A percentile compares a stretch with the other conserved stretches of the same genome.
Conservation (phyloP, 2,113 vertebrate species). For the Antigone vipio region DNA sequence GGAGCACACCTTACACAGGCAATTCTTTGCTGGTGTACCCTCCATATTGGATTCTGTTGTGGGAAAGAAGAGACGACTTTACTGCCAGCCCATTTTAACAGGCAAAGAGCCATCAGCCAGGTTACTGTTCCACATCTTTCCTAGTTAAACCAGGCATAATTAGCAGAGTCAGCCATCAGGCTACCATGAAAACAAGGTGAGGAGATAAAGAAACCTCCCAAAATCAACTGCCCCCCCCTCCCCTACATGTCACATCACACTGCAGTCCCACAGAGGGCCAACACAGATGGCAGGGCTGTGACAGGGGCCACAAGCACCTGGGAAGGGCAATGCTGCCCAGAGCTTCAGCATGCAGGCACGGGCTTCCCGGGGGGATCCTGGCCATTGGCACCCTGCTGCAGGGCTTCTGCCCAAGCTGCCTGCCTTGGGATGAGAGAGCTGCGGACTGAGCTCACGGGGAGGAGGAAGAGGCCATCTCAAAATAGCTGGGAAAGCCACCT, state of each 20-base stretch:
- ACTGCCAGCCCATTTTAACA: not conserved
- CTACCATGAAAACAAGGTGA: not conserved
- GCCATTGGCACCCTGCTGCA: not conserved
- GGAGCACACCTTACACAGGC: not conserved
- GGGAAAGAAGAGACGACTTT: not conserved
- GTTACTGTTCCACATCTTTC: not conserved
- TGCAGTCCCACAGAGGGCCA: not conserved
- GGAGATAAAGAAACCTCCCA: not conserved
- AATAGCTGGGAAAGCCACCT: not conserved
- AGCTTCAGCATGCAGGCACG: fast-evolving
- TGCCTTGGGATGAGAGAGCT: not conserved
- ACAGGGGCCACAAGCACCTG: not conserved
- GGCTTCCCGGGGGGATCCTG: too few species aligned
- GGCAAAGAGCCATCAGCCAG: not conserved
- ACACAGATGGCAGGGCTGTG: fast-evolving
- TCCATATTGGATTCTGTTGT: not conserved
- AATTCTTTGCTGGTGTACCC: not conserved
- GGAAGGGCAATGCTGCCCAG: not conserved
- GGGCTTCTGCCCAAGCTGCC: too few species aligned
- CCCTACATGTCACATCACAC: fast-evolving
- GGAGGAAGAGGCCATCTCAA: not conserved
- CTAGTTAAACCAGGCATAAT: not conserved
- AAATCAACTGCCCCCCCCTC: not conserved
- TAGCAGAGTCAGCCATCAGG: not conserved
- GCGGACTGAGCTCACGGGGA: not conserved